phyloP scores from a whole-genome alignment of 2,797 vertebrate species.

The Amblyopsis hoosieri region DNA sequence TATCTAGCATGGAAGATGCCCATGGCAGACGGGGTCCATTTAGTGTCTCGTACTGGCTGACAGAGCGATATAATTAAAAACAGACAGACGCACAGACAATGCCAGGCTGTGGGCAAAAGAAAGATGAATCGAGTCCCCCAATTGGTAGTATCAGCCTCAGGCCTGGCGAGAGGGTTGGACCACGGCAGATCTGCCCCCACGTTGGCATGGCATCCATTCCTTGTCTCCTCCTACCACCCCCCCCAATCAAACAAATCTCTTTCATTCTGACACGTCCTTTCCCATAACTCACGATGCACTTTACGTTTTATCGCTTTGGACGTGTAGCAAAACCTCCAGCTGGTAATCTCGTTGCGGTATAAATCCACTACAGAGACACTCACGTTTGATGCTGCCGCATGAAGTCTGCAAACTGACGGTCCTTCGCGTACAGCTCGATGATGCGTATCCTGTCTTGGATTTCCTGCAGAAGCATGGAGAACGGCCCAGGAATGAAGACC shows the following conservation, averaged over 20 bases:
- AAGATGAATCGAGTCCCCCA: conserved; percentile 38
- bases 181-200: conserved; percentile 45
- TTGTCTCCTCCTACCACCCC: conserved; percentile 15
- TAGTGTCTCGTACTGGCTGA: conserved; percentile 29
- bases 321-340: conserved; percentile 4
- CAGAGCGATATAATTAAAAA: conserved; percentile 9
- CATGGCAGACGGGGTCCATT: conserved; percentile 5
- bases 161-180: conserved; percentile 36
- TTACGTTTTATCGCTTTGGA: conserved; percentile 15
- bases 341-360: conserved; percentile 34
- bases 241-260: conserved; percentile 12
- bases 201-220: conserved; percentile 13
- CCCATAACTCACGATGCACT: conserved; percentile 40
- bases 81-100: conserved; percentile 9
- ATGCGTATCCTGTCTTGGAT: conserved; percentile 96
- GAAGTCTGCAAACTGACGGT: conserved; percentile 94
- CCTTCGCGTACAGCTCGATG: conserved; percentile 92
- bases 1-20: conserved; percentile 7
- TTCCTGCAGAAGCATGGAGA: conserved; percentile 80
- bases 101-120: conserved; percentile 42
- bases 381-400: conserved; percentile 91
- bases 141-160: conserved; percentile 36
- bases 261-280: conserved; percentile 17
- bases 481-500: conserved; percentile 18
- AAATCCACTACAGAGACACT: conserved; percentile 60